Evolutionary conservation across 2,113 vertebrate species (phyloP), one percentile per base, ranked within the genome.

Genomic region (Tricholaema leucomelas): DNA sequence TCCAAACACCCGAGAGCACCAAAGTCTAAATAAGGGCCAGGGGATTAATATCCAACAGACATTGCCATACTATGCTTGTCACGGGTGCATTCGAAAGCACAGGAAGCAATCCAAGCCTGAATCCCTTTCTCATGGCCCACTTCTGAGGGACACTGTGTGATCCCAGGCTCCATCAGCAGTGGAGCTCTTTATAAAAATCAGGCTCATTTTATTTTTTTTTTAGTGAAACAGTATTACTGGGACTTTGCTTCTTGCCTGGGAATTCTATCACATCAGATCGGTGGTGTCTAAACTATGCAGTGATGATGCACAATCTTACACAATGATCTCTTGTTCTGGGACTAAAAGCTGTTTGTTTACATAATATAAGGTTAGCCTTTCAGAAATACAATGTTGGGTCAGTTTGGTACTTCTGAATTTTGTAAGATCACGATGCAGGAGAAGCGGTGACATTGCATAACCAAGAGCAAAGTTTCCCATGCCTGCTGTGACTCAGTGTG

Each of bases 301-400:
- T 17, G 38, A 36, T 74, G 89, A 91, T 92, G 81, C 76, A 56
- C 36, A 44, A 25, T 54, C 77, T 85, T 94, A 61, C 79, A 85
- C 79, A 94, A 89, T 0, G 7, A 52, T 67, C 87, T 89, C 88
- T 89, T 93, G 81, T 92, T 92, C 87, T 87, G 69, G 42, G 72
- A 85, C 79, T 92, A 36, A 95, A 93, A 92, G 75, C 91, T 87
- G n/a, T 30, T 89, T 96, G 91, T 94, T 96, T 96, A 89, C 87
- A 65, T 50, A 70, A 36, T 8, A 60, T 79, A 85, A 80, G 87
- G 42, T 78, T 78, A 81, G 61, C 72, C 89, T 93, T 96, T 94
- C 65, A 87, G 61, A 78, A 86, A n/a, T 8, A 72, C 59, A 80
- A 1, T 15, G 76, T 65, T 40, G 56, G 50, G 66, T 89, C 79